A percentile compares a stretch with the other conserved stretches of the same genome.
Conservation (phyloP, 2,113 vertebrate genomes). For the Arothron firmamentum region DNA sequence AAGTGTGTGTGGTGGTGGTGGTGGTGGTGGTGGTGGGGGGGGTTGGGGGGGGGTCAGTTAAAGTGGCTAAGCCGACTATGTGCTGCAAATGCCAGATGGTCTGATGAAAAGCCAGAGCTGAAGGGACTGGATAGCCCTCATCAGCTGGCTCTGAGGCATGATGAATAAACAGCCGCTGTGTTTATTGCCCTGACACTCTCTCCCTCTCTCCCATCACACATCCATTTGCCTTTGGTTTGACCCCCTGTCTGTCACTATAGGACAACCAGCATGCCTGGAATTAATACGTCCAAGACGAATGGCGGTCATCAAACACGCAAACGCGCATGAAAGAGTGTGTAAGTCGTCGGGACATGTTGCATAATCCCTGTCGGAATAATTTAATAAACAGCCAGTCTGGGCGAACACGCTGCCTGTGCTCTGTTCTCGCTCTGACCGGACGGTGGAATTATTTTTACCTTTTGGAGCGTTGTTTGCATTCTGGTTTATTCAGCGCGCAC, state of each 20-base stretch:
- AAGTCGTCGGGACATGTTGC: slow-evolving; percentile 34
- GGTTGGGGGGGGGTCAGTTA: too few species aligned
- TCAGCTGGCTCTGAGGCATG: slow-evolving; percentile 41
- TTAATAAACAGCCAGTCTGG: slow-evolving; percentile 27
- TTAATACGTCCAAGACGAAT: slow-evolving; percentile 27
- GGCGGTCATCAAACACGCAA: slow-evolving; percentile 19
- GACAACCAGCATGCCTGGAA: slow-evolving; percentile 14
- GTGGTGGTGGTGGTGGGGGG: too few species aligned
- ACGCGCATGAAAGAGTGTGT: slow-evolving; percentile 5
- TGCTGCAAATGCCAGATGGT: slow-evolving; percentile 56
- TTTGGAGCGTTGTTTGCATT: slow-evolving; percentile 20
- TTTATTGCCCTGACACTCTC: slow-evolving; percentile 15
- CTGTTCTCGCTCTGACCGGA: slow-evolving; percentile 6
- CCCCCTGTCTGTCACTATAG: slow-evolving; percentile 25
- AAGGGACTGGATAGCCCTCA: slow-evolving; percentile 49
- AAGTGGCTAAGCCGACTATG: too few species aligned
- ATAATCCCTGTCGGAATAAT: slow-evolving; percentile 38
- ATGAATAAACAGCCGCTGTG: slow-evolving; percentile 55
- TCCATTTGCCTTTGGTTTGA: slow-evolving; percentile 47
- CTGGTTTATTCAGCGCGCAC: slow-evolving; percentile 10
- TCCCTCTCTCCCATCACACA: slow-evolving; percentile 15
- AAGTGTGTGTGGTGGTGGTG: too few species aligned
- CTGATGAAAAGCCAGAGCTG: slow-evolving; percentile 44
- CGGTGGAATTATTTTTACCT: slow-evolving; percentile 20
- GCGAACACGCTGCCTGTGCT: slow-evolving; percentile 17